phyloP scores from a whole-genome alignment of 2,888 invertebrate genomes.

The Agrypnus murinus region DNA sequence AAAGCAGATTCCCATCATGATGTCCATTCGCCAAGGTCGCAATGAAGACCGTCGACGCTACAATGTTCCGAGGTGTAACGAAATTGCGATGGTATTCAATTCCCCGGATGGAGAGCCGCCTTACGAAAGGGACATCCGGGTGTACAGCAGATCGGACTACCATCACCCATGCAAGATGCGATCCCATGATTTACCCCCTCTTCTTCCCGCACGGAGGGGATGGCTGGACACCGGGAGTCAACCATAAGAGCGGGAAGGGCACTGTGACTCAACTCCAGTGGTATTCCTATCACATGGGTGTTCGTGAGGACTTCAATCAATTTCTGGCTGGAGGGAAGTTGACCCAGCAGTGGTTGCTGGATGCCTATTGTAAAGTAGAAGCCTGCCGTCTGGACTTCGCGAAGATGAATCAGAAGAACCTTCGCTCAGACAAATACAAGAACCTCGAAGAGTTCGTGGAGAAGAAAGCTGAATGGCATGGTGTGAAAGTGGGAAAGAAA shows the following conservation, averaged over 20 bases:
- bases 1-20: too few relatives aligned
- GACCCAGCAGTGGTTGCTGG: slow-evolving; percentile 42
- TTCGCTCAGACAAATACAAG: slow-evolving; percentile 27
- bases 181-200: slow-evolving; percentile 41
- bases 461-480: slow-evolving; percentile 52
- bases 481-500: slow-evolving; percentile 58
- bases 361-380: slow-evolving; percentile 35
- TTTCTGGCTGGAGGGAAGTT: slow-evolving; percentile 39
- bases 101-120: too few relatives aligned
- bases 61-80: too few relatives aligned
- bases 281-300: slow-evolving; percentile 23
- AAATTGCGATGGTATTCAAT: too few relatives aligned
- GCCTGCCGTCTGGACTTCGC: slow-evolving; percentile 13
- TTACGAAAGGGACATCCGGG: too few relatives aligned
- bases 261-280: slow-evolving; percentile 20
- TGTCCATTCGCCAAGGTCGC: too few relatives aligned
- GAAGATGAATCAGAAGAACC: slow-evolving; percentile 26
- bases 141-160: too few relatives aligned
- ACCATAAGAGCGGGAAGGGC: background rate
- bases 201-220: slow-evolving; percentile 41
- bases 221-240: too few relatives aligned
- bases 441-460: slow-evolving; percentile 59
- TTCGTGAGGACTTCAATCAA: slow-evolving; percentile 22
- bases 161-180: too few relatives aligned
- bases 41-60: too few relatives aligned